Conservation (phyloP, 2,797 vertebrate genomes). For the Alfaro cultratus region DNA sequence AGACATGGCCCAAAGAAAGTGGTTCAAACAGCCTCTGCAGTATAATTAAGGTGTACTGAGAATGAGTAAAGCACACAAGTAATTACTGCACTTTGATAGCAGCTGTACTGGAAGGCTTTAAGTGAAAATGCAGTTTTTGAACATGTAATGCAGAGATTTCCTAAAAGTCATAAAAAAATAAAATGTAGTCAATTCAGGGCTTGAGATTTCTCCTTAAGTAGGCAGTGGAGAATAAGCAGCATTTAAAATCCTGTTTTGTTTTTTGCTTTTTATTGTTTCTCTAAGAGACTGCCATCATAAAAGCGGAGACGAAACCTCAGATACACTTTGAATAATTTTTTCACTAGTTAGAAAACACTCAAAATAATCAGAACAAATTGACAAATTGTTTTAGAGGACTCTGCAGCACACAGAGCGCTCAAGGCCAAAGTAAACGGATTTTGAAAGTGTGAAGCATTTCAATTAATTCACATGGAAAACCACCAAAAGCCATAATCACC, state of each 20-base stretch:
- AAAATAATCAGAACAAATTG: neutral
- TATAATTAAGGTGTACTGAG: neutral
- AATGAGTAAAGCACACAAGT: neutral
- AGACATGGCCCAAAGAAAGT: conserved; percentile 2
- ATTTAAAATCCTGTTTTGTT: neutral
- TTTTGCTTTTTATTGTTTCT: neutral
- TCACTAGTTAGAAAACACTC: neutral
- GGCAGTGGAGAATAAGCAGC: neutral
- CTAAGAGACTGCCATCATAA: neutral
- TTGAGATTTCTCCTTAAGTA: neutral
- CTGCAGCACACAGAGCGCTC: neutral
- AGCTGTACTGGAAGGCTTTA: neutral
- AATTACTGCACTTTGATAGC: neutral
- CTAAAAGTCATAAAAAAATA: neutral
- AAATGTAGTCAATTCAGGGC: neutral
- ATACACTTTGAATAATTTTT: neutral
- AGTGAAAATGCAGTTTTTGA: neutral
- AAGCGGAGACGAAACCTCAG: neutral
- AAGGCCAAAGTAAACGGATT: neutral
- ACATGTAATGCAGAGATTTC: neutral
- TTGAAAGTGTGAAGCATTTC: neutral
- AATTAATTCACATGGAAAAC: neutral
- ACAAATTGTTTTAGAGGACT: neutral
- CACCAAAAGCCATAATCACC: neutral
- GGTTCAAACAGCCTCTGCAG: neutral